Base-by-base conservation (phyloP, 2,797 vertebrate genomes). In the Kryptopterus vitreolus region DNA sequence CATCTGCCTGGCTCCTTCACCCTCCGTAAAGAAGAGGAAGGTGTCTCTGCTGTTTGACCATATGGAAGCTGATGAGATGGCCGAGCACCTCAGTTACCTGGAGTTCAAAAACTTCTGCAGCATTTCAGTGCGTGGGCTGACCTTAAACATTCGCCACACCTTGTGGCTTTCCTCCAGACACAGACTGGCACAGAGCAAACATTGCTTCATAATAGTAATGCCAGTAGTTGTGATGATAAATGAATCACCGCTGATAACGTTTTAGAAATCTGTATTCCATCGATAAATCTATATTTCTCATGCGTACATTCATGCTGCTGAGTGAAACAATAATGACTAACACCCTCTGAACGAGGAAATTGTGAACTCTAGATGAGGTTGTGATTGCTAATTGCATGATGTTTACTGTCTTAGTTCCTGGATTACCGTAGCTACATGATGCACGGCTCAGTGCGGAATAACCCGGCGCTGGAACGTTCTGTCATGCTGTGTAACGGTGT, bases 41-140 rank as follows among this genome's bases (percentile, higher is more conserved):
- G 96, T 98, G 31, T 97, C 96, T 0, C 82, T 98, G 83, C 94
- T 98, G 69, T 97, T 98, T 0, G 96, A 98, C 86, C 96, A 97
- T 92, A 95, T 98, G 92, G 96, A 97, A 77, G 91, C 95, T 0
- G 90, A 90, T 0, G 94, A 98, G 85, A 93, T 98, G 90, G 96
- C 96, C 0, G 89, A 94, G 78, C 96, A 97, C 74, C 95, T 98
- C 79, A 97, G 95, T 86, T 96, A 95, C 88, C 89, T 98, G 87
- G 96, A 98, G 89, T 97, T 97, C 86, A 95, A 95, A 83, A 95
- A 95, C 88, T 97, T 98, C 91, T 95, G 95, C 82, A 94, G 92
- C 0, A 92, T 98, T 82, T 95, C 94, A 63, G 96, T 97, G 83
- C 92, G 92, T 90, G 72, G 43, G 24, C 65, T 15, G 29, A 71